phyloP scores from a whole-genome alignment of 2,888 invertebrate species.

The Thymelicus acteon region DNA sequence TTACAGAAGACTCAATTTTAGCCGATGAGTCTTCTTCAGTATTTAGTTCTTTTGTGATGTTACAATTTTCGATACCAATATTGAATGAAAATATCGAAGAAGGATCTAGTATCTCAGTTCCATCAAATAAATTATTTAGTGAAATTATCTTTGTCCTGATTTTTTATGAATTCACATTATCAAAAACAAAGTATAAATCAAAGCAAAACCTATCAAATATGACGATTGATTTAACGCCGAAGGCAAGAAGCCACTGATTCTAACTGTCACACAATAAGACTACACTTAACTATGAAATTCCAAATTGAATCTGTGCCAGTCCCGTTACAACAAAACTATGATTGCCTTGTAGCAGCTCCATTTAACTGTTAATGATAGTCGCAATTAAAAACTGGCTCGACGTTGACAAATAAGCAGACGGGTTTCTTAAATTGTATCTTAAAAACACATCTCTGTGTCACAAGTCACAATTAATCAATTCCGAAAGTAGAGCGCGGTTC shows the following conservation, averaged over 20 bases:
- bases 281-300: neutral
- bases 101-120: too few relatives aligned
- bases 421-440: constrained; percentile 68
- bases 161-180: too few relatives aligned
- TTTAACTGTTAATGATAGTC: constrained; percentile 57
- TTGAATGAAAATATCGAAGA: too few relatives aligned
- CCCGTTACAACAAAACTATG: constrained; percentile 13
- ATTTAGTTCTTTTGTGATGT: too few relatives aligned
- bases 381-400: constrained; percentile 67
- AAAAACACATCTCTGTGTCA: constrained; percentile 58
- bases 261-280: too few relatives aligned
- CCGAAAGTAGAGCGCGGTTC: constrained; percentile 68
- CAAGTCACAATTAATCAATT: constrained; percentile 81
- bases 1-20: constrained; percentile 19
- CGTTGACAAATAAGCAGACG: constrained; percentile 65
- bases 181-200: too few relatives aligned
- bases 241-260: too few relatives aligned
- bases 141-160: too few relatives aligned
- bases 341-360: constrained; percentile 14
- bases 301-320: neutral
- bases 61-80: too few relatives aligned
- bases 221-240: too few relatives aligned
- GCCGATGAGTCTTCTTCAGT: constrained; percentile 13
- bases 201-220: too few relatives aligned
- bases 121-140: too few relatives aligned